phyloP scores from a whole-genome alignment of 2,113 vertebrate species.

The Enhydra lutris region DNA sequence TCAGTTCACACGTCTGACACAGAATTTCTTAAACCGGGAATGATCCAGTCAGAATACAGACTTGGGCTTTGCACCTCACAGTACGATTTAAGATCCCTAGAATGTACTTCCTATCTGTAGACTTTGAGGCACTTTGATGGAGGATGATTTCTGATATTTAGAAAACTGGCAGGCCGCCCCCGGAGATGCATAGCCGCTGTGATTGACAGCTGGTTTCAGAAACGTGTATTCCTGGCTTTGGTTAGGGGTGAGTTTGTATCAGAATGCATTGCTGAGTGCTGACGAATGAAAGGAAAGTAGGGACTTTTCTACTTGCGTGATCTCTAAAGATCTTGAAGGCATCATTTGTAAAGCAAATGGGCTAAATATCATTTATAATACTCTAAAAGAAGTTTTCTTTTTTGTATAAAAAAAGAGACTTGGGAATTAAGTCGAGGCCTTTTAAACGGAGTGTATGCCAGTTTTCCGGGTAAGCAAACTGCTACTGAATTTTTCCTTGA shows the following conservation, averaged over 20 bases:
- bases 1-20: not conserved
- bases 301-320: not conserved
- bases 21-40: not conserved
- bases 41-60: not conserved
- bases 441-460: not conserved
- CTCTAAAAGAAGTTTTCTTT: not conserved
- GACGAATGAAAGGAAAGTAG: not conserved
- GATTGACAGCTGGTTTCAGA: conserved; percentile 55
- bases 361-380: conserved; percentile 30
- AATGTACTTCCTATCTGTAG: not conserved
- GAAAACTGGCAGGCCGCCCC: not conserved
- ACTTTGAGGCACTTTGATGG: conserved; percentile 37
- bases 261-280: conserved; percentile 12
- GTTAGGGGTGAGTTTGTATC: not conserved
- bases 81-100: not conserved
- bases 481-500: conserved; percentile 12
- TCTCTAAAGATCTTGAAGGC: conserved; percentile 36
- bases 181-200: conserved; percentile 32
- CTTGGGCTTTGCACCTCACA: not conserved
- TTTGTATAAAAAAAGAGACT: not conserved
- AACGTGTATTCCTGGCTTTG: not conserved
- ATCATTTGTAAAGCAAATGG: conserved; percentile 47
- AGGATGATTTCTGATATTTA: conserved; percentile 63
- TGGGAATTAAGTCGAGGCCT: not conserved
- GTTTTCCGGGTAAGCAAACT: not conserved